phyloP scores from a whole-genome alignment of 2,113 vertebrate species.

The Corythoichthys haematopterus region DNA sequence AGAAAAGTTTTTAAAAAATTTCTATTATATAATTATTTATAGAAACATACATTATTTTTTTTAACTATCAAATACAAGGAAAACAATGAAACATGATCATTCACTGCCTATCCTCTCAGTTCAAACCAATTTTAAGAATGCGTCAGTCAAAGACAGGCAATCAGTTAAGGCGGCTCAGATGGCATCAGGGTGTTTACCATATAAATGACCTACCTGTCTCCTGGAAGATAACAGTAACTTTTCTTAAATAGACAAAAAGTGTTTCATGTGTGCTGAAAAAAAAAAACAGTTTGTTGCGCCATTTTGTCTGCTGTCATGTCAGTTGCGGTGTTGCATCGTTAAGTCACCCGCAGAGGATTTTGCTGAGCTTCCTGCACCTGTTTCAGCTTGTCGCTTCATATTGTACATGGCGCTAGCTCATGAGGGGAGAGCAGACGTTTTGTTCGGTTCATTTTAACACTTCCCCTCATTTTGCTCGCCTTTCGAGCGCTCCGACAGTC shows the following conservation, averaged over 20 bases:
- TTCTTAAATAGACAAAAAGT: slow-evolving; percentile 44
- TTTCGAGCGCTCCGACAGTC: slow-evolving; percentile 34
- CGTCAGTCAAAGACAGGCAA: too few relatives aligned
- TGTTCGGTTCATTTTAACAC: slow-evolving; percentile 12
- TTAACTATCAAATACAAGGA: too few relatives aligned
- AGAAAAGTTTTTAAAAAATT: too few relatives aligned
- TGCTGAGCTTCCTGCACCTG: slow-evolving; percentile 42
- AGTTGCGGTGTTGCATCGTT: slow-evolving; percentile 50
- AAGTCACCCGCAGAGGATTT: slow-evolving; percentile 29
- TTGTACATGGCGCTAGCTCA: slow-evolving; percentile 19
- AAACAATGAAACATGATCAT: too few relatives aligned
- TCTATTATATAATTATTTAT: too few relatives aligned
- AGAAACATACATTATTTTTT: too few relatives aligned
- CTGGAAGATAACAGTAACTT: slow-evolving; percentile 58
- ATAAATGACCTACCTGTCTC: slow-evolving; percentile 69
- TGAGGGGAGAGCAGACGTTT: slow-evolving; percentile 8
- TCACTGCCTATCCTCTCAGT: too few relatives aligned
- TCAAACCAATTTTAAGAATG: too few relatives aligned
- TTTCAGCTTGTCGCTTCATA: slow-evolving; percentile 33
- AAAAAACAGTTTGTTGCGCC: slow-evolving; percentile 21
- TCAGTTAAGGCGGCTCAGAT: slow-evolving; percentile 53
- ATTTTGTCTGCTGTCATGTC: slow-evolving; percentile 49
- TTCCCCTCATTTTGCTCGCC: slow-evolving; percentile 15
- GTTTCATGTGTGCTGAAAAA: slow-evolving; percentile 26
- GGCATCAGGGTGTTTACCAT: slow-evolving; percentile 63